Evolutionary conservation across 2,113 vertebrate species (phyloP), one percentile per base, ranked within the genome.

Genomic region (Eleginops maclovinus): DNA sequence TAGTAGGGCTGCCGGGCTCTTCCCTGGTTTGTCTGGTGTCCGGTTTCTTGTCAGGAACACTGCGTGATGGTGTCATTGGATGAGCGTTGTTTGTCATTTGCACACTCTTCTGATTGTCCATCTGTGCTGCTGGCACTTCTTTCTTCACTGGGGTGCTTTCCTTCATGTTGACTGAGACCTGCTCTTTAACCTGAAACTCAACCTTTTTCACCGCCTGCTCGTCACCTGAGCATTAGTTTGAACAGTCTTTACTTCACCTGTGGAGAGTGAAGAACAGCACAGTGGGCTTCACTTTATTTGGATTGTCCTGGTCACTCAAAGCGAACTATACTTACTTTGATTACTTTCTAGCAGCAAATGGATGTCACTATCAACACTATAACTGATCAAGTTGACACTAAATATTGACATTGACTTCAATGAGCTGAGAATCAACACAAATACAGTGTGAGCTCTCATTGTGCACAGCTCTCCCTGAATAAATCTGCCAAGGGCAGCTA

Each of bases 201-300:
- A 77, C 80, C n/a, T 86, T 87, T 90, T 84, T 73, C 55, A 62
- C 40, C n/a, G 31, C 46, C 41, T 81, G 79, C 66, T 82, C 64
- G 1, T 76, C 51, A 84, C 68, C 77, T 88, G 79, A 83, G 75
- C 31, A 46, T 85, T 91, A 72, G 50, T 62, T 62, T 82, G 68
- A 86, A 77, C 54, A 40, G 72, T 75, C 70, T 86, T 81, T 76
- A 79, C n/a, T 63, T 90, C 85, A 70, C 87, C 94, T 95, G 91
- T 43, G 77, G 79, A 90, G 68, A 79, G 83, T 82, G 75, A 69
- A 54, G 81, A 75, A 92, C 21, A 86, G 62, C 64, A 89, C n/a
- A 51, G 63, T 61, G 70, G 86, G 46, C 31, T 80, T 84, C 9
- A 75, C 58, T 72, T 66, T 41, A 82, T 69, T 82, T 74, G 58